Base-by-base conservation (phyloP, 2,888 invertebrate genomes). In the Sarcophaga carnaria region DNA sequence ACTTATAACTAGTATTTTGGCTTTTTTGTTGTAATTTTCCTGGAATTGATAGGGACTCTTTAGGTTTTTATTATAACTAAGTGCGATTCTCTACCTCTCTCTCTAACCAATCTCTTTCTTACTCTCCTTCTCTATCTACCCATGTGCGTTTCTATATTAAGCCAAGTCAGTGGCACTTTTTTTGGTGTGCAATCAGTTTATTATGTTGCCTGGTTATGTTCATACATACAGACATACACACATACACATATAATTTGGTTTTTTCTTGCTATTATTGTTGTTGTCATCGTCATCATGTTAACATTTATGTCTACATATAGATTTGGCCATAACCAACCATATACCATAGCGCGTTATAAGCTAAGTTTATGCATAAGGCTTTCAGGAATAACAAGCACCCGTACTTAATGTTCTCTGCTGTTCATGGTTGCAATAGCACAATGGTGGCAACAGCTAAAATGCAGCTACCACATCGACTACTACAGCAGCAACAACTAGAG, bases 171-270 rank as follows among this genome's bases (percentile, higher is more conserved):
- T 88, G 87, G 86, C 88, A 88, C 78, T 88, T 87, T 88, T 83
- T 74, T 88, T n/a, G n/a, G 86, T 86, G 87, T 87, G 87, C 86
- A 88, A 89, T 87, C 88, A 89, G 89, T 89, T 88, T 89, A 89
- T 89, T 89, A 89, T 88, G 88, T 89, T 84, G 75, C 69, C 72
- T 78, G 62, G 63, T 80, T 17, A 66, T 37, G 64, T 49, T 49
- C 37, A 37, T 71, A 64, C 14, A 74, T 69, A 47, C 37, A 37
- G 8, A 66, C 66, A 59, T 60, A 10, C 66, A 59, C 49, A 10
- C 17, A 77, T 22, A 49, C 17, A 54, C 27, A 37, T 14, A 47
- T 54, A 67, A 37, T 49, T 54, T 54, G 17, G n/a, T 60, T 47
- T 45, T 59, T 80, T 72, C 8, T 79, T 10, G 47, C 70, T 69